Evolutionary conservation across 2,113 vertebrate species (phyloP), one percentile per base, ranked within the genome.

Genomic region (Grus americana): DNA sequence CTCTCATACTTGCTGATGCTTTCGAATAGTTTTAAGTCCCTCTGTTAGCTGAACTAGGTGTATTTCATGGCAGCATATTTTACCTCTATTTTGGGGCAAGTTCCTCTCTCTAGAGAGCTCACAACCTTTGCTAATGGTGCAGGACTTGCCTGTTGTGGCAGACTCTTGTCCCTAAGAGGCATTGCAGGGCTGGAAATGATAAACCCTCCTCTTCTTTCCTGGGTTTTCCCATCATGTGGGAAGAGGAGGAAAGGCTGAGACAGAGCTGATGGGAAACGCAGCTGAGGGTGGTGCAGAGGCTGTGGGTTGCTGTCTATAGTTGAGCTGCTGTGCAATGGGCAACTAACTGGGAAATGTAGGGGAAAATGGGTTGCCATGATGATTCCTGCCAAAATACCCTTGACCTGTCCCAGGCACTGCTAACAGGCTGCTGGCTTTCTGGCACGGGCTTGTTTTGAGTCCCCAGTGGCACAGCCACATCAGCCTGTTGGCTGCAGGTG

Each of bases 111-210:
- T 24, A 5, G 61, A 34, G 83, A 79, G 66, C 44, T 90, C 54
- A 1, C 12, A 68, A 15, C 40, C 27, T 44, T 29, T 38, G 21
- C 8, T 29, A 7, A 50, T 24, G 47, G 44, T 7, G 36, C 54
- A 65, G 54, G 61, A 19, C 30, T 18, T 29, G 63, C 79, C 36
- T 96, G 84, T 40, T 3, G 54, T 89, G 91, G 57, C 89, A 85
- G 44, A 6, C 42, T 87, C 44, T 22, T 72, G 87, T 96, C 90
- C 84, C 90, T 85, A 76, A 94, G 81, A 95, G 93, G 78, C 87
- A 88, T 92, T 54, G 78, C 74, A 73, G 58, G 78, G 70, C 44
- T 44, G 18, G 6, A 61, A 91, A 92, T 68, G 24, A 62, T 2
- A 36, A 79, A 10, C 38, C 12, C 12, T 67, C 10, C 21, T 74